Percentiles rank a stretch among this genome's conserved stretches.
Evolutionary conservation across 2,113 vertebrate species (phyloP).

Genomic region (Gavialis gangeticus): DNA sequence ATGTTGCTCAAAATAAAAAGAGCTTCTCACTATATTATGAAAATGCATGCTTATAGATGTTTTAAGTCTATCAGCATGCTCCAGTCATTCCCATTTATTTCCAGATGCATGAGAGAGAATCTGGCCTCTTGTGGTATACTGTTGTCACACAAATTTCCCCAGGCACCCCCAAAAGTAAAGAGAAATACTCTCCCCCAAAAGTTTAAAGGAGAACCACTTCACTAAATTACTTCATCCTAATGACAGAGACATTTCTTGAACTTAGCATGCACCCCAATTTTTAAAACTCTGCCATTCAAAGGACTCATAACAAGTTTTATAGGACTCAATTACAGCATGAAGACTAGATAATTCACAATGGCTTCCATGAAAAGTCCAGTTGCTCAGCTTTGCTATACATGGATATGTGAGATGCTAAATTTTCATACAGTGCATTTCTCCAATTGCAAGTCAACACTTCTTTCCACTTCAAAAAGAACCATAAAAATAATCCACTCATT

Average conservation of each 20-base stretch:
- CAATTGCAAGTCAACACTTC: too few relatives aligned
- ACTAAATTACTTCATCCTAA: not conserved
- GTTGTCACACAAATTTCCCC: not conserved
- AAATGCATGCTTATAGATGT: not conserved
- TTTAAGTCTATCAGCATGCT: not conserved
- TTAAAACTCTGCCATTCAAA: not conserved
- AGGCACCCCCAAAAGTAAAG: not conserved
- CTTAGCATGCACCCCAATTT: not conserved
- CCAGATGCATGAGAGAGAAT: not conserved
- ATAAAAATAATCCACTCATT: too few relatives aligned
- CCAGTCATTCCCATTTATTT: not conserved
- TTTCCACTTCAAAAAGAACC: too few relatives aligned
- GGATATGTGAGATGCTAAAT: too few relatives aligned
- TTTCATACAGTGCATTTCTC: too few relatives aligned
- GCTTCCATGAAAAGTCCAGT: too few relatives aligned
- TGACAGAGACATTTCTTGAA: not conserved
- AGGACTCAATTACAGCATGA: too few relatives aligned
- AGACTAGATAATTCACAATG: too few relatives aligned
- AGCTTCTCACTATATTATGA: not conserved
- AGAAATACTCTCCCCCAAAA: not conserved
- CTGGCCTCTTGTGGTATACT: not conserved
- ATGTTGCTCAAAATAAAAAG: not conserved
- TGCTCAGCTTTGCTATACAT: too few relatives aligned
- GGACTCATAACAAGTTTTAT: too few relatives aligned
- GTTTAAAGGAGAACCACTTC: not conserved